phyloP scores from a whole-genome alignment of 1,140 invertebrate genomes.

The Euborellia annulipes region DNA sequence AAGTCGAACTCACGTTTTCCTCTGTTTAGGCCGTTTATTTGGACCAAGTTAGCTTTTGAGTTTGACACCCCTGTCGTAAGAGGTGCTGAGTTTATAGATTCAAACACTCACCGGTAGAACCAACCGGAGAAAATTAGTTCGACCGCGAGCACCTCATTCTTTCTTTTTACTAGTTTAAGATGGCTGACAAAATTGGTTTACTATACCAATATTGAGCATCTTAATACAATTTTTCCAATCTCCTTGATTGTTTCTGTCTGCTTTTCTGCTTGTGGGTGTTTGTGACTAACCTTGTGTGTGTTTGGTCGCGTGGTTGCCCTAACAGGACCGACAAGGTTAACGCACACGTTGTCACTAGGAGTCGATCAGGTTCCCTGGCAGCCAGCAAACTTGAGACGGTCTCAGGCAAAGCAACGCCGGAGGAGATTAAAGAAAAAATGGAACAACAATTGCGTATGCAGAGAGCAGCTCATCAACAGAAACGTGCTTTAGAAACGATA shows the following conservation, averaged over 20 bases:
- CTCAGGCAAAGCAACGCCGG: slow-evolving; percentile 42
- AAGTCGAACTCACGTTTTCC: too few species aligned
- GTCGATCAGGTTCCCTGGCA: slow-evolving; percentile 48
- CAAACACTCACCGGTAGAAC: too few species aligned
- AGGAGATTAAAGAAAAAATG: slow-evolving; percentile 81
- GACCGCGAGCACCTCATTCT: too few species aligned
- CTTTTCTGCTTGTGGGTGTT: slow-evolving; percentile 18
- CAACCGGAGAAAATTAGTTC: too few species aligned
- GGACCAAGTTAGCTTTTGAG: too few species aligned
- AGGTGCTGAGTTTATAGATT: too few species aligned
- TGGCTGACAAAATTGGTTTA: too few species aligned
- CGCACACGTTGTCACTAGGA: slow-evolving; percentile 54
- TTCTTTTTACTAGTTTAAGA: too few species aligned
- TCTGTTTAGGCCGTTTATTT: too few species aligned
- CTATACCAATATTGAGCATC: too few species aligned
- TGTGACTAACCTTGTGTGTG: slow-evolving; percentile 24
- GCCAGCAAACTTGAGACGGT: slow-evolving; percentile 19
- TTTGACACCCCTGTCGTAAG: too few species aligned
- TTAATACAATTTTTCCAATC: too few species aligned
- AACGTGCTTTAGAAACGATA: slow-evolving; percentile 43
- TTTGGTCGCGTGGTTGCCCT: slow-evolving; percentile 26
- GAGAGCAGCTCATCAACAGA: slow-evolving; percentile 71
- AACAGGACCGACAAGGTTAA: slow-evolving; percentile 42
- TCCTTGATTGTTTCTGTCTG: slow-evolving; percentile 2
- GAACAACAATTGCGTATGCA: slow-evolving; percentile 77